Conservation (phyloP, 2,113 vertebrate genomes). For the Corythoichthys intestinalis region DNA sequence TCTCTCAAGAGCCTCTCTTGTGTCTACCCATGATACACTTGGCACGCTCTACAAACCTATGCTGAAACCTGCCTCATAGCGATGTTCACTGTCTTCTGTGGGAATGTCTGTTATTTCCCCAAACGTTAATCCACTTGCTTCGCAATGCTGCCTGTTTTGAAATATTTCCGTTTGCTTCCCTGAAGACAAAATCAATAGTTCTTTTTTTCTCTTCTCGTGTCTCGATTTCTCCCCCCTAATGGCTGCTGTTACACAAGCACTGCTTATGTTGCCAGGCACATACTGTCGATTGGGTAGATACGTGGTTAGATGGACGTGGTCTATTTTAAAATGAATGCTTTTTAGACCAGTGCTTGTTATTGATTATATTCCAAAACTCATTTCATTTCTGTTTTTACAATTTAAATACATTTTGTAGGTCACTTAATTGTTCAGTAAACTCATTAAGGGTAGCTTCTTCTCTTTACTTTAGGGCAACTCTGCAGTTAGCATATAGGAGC, state of each 20-base stretch:
- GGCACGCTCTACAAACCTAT: slow-evolving; percentile 8
- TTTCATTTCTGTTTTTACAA: not conserved
- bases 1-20: not conserved
- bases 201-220: slow-evolving; percentile 1
- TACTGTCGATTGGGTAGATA: not conserved
- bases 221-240: slow-evolving; percentile 17
- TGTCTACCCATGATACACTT: not conserved
- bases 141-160: slow-evolving; percentile 5
- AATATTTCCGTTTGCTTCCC: slow-evolving; percentile 22
- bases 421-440: not conserved
- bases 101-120: slow-evolving; percentile 31
- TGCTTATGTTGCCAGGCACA: not conserved
- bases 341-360: not conserved
- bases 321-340: not conserved
- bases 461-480: not conserved
- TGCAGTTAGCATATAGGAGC: not conserved
- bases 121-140: slow-evolving; percentile 23
- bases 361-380: not conserved
- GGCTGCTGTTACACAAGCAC: slow-evolving; percentile 2
- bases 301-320: not conserved
- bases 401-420: not conserved
- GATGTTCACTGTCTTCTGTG: slow-evolving; percentile 16
- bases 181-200: slow-evolving; percentile 18
- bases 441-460: not conserved
- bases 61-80: slow-evolving; percentile 18